A percentile compares a stretch with the other conserved stretches of the same genome.
Evolutionary conservation across 2,113 vertebrate genomes (phyloP).

Genomic region (Serilophus lunatus): DNA sequence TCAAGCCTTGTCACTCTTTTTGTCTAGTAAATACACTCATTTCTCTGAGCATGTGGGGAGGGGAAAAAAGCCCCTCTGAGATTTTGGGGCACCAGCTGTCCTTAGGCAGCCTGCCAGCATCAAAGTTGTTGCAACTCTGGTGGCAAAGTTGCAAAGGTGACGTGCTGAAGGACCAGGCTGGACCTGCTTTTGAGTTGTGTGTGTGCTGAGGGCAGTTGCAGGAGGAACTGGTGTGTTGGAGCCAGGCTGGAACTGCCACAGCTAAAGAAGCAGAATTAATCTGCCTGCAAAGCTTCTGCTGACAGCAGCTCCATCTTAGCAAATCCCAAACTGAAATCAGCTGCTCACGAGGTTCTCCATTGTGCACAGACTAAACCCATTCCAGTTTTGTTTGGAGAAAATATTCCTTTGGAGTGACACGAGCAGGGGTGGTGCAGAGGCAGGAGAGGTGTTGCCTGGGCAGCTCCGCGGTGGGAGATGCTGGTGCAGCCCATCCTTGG

Average conservation of each 20-base stretch:
- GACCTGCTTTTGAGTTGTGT: fast-evolving
- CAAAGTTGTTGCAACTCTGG: not conserved
- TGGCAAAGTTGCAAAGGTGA: not conserved
- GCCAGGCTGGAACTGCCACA: not conserved
- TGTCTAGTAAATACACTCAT: not conserved
- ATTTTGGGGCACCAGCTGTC: not conserved
- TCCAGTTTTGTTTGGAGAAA: not conserved
- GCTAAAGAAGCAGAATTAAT: slow-evolving; percentile 2
- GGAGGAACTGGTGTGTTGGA: not conserved
- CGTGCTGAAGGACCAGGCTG: not conserved
- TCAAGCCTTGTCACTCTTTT: not conserved
- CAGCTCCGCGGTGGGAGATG: not conserved
- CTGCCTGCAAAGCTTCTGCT: not conserved
- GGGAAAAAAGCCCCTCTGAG: not conserved
- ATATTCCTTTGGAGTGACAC: fast-evolving
- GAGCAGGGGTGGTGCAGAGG: not conserved
- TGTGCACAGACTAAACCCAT: not conserved
- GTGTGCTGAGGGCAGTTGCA: not conserved
- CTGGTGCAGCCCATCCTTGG: not conserved
- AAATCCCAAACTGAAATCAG: not conserved
- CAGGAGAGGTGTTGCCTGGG: not conserved
- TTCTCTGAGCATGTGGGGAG: fast-evolving
- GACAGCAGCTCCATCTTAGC: not conserved
- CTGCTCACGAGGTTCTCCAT: fast-evolving
- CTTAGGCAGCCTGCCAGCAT: not conserved